Base-by-base conservation (phyloP, 1,140 invertebrate species). In the Gyrodactylus bullatarudis region DNA sequence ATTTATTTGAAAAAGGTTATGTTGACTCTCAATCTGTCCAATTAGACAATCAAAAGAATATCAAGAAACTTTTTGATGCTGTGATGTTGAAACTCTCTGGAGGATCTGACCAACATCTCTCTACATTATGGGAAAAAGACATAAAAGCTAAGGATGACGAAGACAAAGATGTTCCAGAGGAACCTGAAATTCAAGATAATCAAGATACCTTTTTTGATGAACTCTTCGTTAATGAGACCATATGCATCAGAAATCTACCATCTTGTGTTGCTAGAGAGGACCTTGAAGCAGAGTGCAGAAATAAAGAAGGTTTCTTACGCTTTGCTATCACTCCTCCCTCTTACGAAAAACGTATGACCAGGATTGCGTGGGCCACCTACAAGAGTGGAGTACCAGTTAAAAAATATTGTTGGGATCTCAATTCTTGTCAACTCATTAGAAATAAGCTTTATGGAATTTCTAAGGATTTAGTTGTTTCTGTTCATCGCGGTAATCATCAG, bases 391-490 rank as follows among this genome's bases (percentile, higher is more conserved):
- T 96, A 2, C 96, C 97, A 79, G 97, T 99, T 75, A 97, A 96
- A 80, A 92, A 98, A 80, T 97, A 98, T 74, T 99, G 94, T 80
- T 99, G 92, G 92, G 92, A 89, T 79, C 84, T 98, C 16, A 97
- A 96, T 25, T 74, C 0, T 69, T 72, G 16, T 71, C 70, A 21
- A 69, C 26, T 74, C 16, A n/a, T 74, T 74, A 1, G 22, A 23
- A 1, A 23, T 24, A 16, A 74, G 20, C 20, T 97, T 80, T 87
- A 88, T 8, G 8, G 8, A 8, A 54, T 54, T 16, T 54, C 34
- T 54, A 54, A 54, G 83, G 89, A 98, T 84, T 83, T 95, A 75
- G 89, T 89, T 68, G 91, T 88, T 0, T 91, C 91, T 77, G 88
- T 95, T 0, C 95, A 95, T 79, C 84, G 92, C 1, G 93, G 97